Evolutionary conservation across 2,888 invertebrate genomes (phyloP).

Genomic region (Celastrina argiolus): DNA sequence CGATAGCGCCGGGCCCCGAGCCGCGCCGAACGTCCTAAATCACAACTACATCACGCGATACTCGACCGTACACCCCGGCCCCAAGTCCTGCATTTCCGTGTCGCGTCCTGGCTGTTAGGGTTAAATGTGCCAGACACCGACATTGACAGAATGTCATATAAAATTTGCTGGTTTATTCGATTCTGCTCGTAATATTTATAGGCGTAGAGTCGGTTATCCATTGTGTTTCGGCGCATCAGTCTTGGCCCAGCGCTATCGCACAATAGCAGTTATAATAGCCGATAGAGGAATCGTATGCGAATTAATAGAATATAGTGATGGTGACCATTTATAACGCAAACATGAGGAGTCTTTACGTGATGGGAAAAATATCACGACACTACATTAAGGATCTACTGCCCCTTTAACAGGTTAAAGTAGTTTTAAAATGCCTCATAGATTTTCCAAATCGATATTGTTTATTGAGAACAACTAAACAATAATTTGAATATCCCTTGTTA

Average conservation of each 20-base stretch:
- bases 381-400: too few relatives aligned
- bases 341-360: not conserved
- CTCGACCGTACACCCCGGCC: slow-evolving; percentile 41
- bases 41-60: slow-evolving; percentile 38
- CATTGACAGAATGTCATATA: slow-evolving; percentile 70
- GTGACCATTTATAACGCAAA: not conserved
- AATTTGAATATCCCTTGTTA: not conserved
- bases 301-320: slow-evolving; percentile 13
- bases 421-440: not conserved
- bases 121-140: slow-evolving; percentile 35
- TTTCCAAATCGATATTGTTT: not conserved
- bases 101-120: slow-evolving; percentile 47
- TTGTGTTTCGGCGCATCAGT: slow-evolving; percentile 49
- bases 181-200: slow-evolving; percentile 37
- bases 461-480: not conserved
- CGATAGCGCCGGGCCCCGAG: slow-evolving; percentile 69
- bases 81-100: slow-evolving; percentile 39
- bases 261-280: slow-evolving; percentile 68
- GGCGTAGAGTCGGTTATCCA: slow-evolving; percentile 52
- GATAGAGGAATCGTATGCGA: slow-evolving; percentile 50
- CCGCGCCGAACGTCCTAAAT: slow-evolving; percentile 48
- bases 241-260: slow-evolving; percentile 64
- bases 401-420: too few relatives aligned
- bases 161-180: slow-evolving; percentile 41
- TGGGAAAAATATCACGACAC: not conserved